Evolutionary conservation across 2,888 invertebrate species (phyloP), one percentile per base, ranked within the genome.

Genomic region (Saturnia japonica): DNA sequence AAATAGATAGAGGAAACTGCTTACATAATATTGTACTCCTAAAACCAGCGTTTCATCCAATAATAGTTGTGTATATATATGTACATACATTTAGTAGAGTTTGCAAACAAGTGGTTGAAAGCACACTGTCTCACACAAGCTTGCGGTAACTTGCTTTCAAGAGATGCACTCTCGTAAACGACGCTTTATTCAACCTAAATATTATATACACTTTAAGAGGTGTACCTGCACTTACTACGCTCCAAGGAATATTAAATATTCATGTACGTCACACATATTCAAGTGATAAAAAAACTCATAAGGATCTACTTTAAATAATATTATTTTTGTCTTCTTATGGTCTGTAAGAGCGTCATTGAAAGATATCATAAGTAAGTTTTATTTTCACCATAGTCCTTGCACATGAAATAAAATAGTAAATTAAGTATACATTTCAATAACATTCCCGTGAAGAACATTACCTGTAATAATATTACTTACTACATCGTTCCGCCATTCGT

Each of bases 401-500:
- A 34, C 34, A 2, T 34, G 34, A n/a, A n/a, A n/a, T 34, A 34
- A 34, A 34, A 34, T 34, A 22, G 1, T 12, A 16, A 47, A 3
- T 57, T 64, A 0, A n/a, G 73, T 43, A 72, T 76, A 77, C 8
- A 81, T 81, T 71, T 4, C 77, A 34, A 4, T 4, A 7, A 68
- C 81, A 68, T 40, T 71, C 79, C 71, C 54, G 68, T 4, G 71
- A 84, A 11, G 70, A 28, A 62, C 60, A 3, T 6, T 43, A 69
- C 69, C 72, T 76, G 81, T 91, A 91, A 91, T 87, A 90, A 91
- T 89, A 89, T 91, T 91, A 91, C 85, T 76, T 75, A 76, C 83
- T 80, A 91, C 91, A 91, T 77, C 82, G 90, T 89, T 91, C 82
- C 87, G 91, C 91, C 91, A 91, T 91, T 87, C 86, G 82, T 80